Evolutionary conservation across 2,888 invertebrate species (phyloP).

Genomic region (Morpho achilles): DNA sequence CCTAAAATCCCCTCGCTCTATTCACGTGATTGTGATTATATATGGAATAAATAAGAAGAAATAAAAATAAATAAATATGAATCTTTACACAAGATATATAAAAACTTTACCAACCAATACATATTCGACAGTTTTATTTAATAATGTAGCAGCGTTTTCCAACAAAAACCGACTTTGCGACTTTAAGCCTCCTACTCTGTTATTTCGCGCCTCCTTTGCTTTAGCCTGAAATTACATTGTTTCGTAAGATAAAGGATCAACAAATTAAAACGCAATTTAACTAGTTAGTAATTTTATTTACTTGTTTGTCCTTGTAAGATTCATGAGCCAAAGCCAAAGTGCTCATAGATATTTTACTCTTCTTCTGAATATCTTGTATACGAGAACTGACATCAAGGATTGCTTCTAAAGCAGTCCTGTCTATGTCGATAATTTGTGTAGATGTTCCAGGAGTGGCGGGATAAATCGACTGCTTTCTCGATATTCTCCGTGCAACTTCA

Average conservation of each 20-base stretch:
- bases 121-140: conserved; percentile 74
- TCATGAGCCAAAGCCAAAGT: conserved; percentile 61
- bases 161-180: conserved; percentile 82
- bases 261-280: conserved; percentile 34
- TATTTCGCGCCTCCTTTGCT: conserved; percentile 80
- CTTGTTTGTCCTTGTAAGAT: conserved; percentile 74
- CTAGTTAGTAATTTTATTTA: conserved; percentile 50
- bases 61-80: neutral
- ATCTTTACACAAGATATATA: neutral
- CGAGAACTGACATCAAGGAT: conserved; percentile 64
- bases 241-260: neutral
- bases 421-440: conserved; percentile 47
- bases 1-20: too few relatives aligned
- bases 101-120: conserved; percentile 63
- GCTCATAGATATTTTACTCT: conserved; percentile 64
- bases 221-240: conserved; percentile 66
- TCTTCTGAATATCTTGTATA: conserved; percentile 57
- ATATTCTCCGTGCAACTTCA: conserved; percentile 34
- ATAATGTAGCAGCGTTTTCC: conserved; percentile 81
- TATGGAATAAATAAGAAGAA: too few relatives aligned
- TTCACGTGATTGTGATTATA: too few relatives aligned
- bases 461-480: conserved; percentile 37
- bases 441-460: conserved; percentile 26
- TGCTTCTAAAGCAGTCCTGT: conserved; percentile 61
- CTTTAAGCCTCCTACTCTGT: conserved; percentile 63